Percentiles rank a stretch among this genome's conserved stretches.
phyloP scores from a whole-genome alignment of 2,888 invertebrate genomes.

The Brachylomia viminalis region DNA sequence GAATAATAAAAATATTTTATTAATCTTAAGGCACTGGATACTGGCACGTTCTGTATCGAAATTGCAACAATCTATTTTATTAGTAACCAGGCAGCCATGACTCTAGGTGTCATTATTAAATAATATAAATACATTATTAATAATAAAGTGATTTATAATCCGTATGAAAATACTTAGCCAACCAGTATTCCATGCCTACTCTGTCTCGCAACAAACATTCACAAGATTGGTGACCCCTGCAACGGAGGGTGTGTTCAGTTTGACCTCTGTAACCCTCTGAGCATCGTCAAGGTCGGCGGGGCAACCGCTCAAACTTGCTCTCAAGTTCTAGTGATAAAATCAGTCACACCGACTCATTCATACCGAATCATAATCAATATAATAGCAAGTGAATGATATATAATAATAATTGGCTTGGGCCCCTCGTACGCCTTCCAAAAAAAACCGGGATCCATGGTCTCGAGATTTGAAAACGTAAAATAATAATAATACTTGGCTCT shows the following conservation, averaged over 20 bases:
- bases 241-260: conserved; percentile 53
- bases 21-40: background rate
- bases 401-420: too few species aligned
- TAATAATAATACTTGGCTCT: conserved; percentile 8
- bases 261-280: conserved; percentile 50
- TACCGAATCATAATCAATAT: conserved; percentile 8
- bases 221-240: conserved; percentile 14
- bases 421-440: too few species aligned
- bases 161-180: background rate
- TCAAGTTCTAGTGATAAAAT: conserved; percentile 24
- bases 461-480: too few species aligned
- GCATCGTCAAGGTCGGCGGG: conserved; percentile 48
- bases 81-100: conserved; percentile 10
- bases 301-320: conserved; percentile 19
- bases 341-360: conserved; percentile 32
- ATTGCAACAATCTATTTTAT: conserved; percentile 1
- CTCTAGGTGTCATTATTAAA: conserved; percentile 1
- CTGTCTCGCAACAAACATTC: background rate
- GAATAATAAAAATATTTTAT: conserved; percentile 6
- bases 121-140: too few species aligned
- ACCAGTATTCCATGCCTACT: background rate
- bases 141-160: conserved; percentile 8
- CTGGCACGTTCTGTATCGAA: background rate
- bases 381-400: background rate
- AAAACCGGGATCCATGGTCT: too few species aligned